Percentiles rank a stretch among this genome's conserved stretches.
Conservation (phyloP, 2,113 vertebrate genomes). For the Hemiscyllium ocellatum region DNA sequence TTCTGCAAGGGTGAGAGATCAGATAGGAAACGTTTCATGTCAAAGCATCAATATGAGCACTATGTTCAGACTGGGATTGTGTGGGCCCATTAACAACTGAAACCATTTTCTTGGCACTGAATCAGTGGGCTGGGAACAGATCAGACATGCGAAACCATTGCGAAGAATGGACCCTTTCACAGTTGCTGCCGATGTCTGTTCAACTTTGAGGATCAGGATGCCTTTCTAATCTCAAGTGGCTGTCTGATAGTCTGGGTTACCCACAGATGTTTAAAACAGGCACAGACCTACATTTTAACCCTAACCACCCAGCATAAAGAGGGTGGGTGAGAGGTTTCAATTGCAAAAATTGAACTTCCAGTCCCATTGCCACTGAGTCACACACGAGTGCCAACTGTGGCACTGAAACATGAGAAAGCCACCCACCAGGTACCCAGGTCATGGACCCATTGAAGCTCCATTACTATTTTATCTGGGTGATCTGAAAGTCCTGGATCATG, state of each 20-base stretch:
- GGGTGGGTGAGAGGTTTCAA: neutral
- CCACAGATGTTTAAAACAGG: neutral
- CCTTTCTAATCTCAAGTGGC: neutral
- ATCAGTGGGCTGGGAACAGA: neutral
- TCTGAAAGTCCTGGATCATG: neutral
- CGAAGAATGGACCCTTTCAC: neutral
- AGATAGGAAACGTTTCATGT: neutral
- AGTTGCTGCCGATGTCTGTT: neutral
- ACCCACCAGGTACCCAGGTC: too few relatives aligned
- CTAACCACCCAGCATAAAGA: neutral
- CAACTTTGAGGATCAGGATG: neutral
- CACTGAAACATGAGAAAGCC: neutral
- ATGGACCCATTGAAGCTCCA: neutral
- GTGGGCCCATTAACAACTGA: neutral
- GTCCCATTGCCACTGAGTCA: neutral
- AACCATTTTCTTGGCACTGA: slow-evolving; percentile 2
- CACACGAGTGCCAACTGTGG: too few relatives aligned
- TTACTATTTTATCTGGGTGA: neutral
- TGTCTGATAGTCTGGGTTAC: neutral
- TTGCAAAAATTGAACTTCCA: neutral
- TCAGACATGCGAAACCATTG: neutral
- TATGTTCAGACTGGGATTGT: neutral
- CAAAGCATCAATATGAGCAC: neutral
- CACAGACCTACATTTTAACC: neutral
- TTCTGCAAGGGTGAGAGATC: neutral